Evolutionary conservation across 53 echinoderm and acorn worm species (phyloP), one percentile per base, ranked within the genome.

Genomic region (Arbacia lixula): DNA sequence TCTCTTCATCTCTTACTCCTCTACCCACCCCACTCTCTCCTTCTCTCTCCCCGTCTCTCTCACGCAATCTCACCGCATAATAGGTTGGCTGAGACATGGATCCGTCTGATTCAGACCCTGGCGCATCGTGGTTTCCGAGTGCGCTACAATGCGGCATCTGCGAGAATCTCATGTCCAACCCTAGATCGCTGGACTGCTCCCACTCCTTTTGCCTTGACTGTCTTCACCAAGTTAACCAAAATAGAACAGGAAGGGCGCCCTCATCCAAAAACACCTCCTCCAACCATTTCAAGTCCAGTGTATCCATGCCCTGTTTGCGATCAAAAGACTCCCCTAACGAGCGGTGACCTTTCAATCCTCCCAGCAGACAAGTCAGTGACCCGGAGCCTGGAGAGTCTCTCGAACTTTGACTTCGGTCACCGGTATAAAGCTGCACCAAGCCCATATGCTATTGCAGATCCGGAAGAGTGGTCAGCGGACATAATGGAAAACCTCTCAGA

Each of bases 141-240:
- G 51, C 50, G 53, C 74, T 74, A 3, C 17, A 74, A 53, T 74
- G 74, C 21, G 14, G 30, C 19, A 74, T 74, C 19, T 74, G 74
- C 26, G 17, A 34, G 17, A 74, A 74, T 21, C 19, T 53, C 9
- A 50, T 74, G n/a, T 74, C 74, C 1, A 34, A 74, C 53, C 74
- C 74, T 9, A 30, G 5, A 26, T 74, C 74, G 29, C 53, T 74
- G 33, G 52, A 74, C 49, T 74, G 74, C 74, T 33, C 16, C 19
- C 74, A 74, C 46, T 17, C 16, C 74, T 74, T 74, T 20, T 74
- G 74, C 34, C 34, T 33, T 21, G 32, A 74, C 9, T 74, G 74
- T 46, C 6, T 74, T 3, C 43, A 26, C 42, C 25, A 69, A n/a
- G 12, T 69, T 12, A 16, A 10, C 2, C 22, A 42, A 14, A 22